Percentiles rank a stretch among this genome's conserved stretches.
phyloP scores from a whole-genome alignment of 2,888 invertebrate genomes.

The Unio delphinus region DNA sequence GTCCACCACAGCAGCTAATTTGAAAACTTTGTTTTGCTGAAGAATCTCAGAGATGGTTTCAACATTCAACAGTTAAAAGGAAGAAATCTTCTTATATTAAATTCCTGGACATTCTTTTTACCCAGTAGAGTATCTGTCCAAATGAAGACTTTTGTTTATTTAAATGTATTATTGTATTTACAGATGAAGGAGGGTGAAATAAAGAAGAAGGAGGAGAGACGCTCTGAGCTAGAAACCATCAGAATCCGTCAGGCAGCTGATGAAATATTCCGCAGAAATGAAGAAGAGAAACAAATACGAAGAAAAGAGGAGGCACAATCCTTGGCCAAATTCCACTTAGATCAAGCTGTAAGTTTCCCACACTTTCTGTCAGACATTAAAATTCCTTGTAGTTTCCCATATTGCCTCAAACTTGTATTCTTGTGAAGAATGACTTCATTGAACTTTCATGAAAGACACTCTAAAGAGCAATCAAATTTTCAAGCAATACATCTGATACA shows the following conservation, averaged over 20 bases:
- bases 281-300: conserved; percentile 60
- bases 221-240: conserved; percentile 64
- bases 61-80: too few species aligned
- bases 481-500: too few species aligned
- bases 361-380: background rate
- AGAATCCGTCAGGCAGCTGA: conserved; percentile 66
- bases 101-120: too few species aligned
- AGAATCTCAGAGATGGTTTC: too few species aligned
- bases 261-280: conserved; percentile 65
- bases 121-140: too few species aligned
- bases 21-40: too few species aligned
- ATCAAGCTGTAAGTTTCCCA: conserved; percentile 59
- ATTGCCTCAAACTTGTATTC: background rate
- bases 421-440: too few species aligned
- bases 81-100: too few species aligned
- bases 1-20: too few species aligned
- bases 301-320: conserved; percentile 49
- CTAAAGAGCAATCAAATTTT: too few species aligned
- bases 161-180: background rate
- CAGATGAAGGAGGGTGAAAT: conserved; percentile 61
- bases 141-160: too few species aligned
- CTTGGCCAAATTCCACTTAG: conserved; percentile 55
- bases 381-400: background rate
- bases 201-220: conserved; percentile 54
- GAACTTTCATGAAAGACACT: too few species aligned